Conservation (phyloP, 2,797 vertebrate species). For the Propithecus deckenii region DNA sequence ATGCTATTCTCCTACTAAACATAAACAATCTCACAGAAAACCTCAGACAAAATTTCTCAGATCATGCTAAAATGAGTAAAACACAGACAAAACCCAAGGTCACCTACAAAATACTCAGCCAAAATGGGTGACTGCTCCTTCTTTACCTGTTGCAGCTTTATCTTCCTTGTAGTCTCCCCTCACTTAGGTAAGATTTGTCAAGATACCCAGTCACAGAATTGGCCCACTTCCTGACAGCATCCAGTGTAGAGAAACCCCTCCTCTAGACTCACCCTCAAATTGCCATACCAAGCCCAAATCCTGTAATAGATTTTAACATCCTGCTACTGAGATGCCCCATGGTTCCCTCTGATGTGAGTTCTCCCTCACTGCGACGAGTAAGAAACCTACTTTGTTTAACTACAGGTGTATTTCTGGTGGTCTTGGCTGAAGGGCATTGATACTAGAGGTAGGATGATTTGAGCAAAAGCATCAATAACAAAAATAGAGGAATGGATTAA, state of each 20-base stretch:
- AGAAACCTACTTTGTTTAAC: not conserved
- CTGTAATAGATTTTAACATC: not conserved
- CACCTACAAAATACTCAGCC: not conserved
- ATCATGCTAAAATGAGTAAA: not conserved
- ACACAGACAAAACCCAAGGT: not conserved
- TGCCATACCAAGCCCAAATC: not conserved
- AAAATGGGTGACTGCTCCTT: not conserved
- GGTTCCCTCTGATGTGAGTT: not conserved
- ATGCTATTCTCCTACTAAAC: not conserved
- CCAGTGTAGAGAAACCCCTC: not conserved
- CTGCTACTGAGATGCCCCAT: no score
- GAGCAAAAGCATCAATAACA: not conserved
- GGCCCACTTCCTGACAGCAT: not conserved
- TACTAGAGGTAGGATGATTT: not conserved
- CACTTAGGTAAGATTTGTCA: no score
- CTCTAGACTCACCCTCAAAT: not conserved
- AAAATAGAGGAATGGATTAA: not conserved
- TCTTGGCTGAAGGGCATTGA: not conserved
- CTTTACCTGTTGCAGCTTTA: not conserved
- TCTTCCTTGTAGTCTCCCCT: not conserved
- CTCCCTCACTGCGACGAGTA: not conserved
- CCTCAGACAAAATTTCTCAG: not conserved
- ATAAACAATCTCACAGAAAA: rapidly evolving
- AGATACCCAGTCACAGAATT: not conserved
- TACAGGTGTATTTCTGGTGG: not conserved